Base-by-base conservation (phyloP, 2,888 invertebrate species). In the Tetheella fluctuosa region DNA sequence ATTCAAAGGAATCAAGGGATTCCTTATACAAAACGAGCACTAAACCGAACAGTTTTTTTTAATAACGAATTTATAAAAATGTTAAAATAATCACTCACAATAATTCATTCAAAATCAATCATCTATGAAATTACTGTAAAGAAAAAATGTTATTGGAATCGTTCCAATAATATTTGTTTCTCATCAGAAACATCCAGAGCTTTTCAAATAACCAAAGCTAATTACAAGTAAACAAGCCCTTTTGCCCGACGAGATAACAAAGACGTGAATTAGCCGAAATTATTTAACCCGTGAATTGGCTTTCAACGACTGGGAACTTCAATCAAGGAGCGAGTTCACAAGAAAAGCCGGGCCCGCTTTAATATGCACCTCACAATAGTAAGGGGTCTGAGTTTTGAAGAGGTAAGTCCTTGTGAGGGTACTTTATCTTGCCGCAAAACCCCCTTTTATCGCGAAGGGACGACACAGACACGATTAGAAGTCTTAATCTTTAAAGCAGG, bases 281-380 rank as follows among this genome's bases (percentile, higher is more conserved):
- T 83, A 85, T 84, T 85, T 83, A 85, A 86, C 80, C 81, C 80
- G 70, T 77, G 79, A 85, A 89, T 86, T 84, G 80, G 81, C 80
- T 80, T 82, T 79, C 78, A 79, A 80, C 78, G 73, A 79, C 68
- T 73, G 74, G 72, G 81, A 86, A 86, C 83, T 86, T 89, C 86
- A 88, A 90, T 89, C 87, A 86, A 83, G 83, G 75, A 82, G 77
- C 75, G 80, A 81, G 82, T 84, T 84, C 77, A 80, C 81, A 86
- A 88, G 88, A 83, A 87, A 83, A 78, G 78, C 85, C 74, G 74
- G 78, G 70, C 76, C 75, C 83, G 81, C 80, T 88, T 90, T 89
- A 90, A 90, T 90, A 91, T 90, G 90, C 90, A 89, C 85, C 87
- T 85, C 84, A 88, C 91, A 90, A 90, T 90, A 82, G 86, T 80